These are phyloP conservation scores for Thalassarche chlororhynchos DNA, from an alignment of 2,113 vertebrate genomes.

Conservation along the genomic window DNA sequence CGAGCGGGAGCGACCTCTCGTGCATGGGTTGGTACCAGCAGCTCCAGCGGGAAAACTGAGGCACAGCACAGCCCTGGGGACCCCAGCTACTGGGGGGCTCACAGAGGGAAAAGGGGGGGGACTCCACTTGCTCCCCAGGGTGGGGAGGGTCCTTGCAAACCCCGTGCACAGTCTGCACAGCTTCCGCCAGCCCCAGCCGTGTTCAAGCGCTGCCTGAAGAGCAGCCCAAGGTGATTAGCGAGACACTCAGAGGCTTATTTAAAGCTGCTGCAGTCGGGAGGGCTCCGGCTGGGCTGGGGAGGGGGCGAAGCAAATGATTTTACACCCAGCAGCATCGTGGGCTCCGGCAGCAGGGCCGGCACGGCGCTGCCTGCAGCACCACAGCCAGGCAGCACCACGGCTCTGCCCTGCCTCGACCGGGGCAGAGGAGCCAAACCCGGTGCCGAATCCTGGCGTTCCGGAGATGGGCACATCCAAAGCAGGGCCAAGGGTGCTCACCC, in stretches of 20 bases:
- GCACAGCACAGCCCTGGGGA: rapidly evolving
- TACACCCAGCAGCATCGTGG: background rate
- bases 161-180: background rate
- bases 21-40: background rate
- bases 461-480: background rate
- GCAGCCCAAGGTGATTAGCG: conserved; percentile 39
- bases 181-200: background rate
- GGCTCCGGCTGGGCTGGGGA: background rate
- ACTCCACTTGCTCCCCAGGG: background rate
- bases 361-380: background rate
- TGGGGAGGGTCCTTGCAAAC: background rate
- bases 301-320: background rate
- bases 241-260: conserved; percentile 28
- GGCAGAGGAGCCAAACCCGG: background rate
- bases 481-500: rapidly evolving
- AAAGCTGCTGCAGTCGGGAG: conserved; percentile 24
- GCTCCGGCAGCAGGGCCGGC: background rate
- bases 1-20: rapidly evolving
- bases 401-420: rapidly evolving
- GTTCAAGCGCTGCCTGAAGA: background rate
- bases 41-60: background rate
- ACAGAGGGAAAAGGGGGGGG: background rate
- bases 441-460: rapidly evolving
- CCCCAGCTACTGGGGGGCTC: background rate
- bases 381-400: background rate